These are phyloP conservation scores for Andrena dorsata DNA, from an alignment of 2,888 invertebrate genomes.

Conservation along the genomic window DNA sequence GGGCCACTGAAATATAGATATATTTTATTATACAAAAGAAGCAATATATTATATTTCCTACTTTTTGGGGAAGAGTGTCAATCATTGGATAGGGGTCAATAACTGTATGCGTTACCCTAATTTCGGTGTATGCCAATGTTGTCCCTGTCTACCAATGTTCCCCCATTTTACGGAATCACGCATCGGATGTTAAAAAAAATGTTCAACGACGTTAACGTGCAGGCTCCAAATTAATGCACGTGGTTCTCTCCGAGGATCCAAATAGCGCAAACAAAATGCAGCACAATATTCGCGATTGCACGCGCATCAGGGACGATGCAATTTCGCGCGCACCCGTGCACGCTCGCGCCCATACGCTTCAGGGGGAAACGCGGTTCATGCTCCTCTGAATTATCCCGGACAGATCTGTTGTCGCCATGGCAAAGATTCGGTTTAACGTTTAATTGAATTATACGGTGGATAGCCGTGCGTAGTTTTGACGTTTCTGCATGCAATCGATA, in stretches of 20 bases:
- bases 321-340: slow-evolving; percentile 10
- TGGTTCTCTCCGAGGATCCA: not conserved
- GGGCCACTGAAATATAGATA: too few relatives aligned
- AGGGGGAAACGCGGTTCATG: slow-evolving; percentile 6
- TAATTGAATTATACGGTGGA: slow-evolving; percentile 6
- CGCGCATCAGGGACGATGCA: slow-evolving; percentile 9
- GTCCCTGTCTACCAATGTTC: too few relatives aligned
- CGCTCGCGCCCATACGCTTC: not conserved
- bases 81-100: too few relatives aligned
- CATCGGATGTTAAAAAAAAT: too few relatives aligned
- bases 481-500: not conserved
- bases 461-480: not conserved
- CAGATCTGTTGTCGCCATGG: not conserved
- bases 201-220: not conserved
- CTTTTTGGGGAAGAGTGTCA: too few relatives aligned
- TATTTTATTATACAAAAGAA: too few relatives aligned
- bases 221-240: not conserved
- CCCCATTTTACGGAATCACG: too few relatives aligned
- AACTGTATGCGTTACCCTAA: too few relatives aligned
- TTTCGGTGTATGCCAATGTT: too few relatives aligned
- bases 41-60: too few relatives aligned
- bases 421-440: slow-evolving; percentile 19
- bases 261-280: slow-evolving; percentile 4
- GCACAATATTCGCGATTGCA: slow-evolving; percentile 11
- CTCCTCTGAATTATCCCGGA: slow-evolving; percentile 8